These are phyloP conservation scores for Ibycter americanus DNA, from an alignment of 2,797 vertebrate species.

Conservation along the genomic window DNA sequence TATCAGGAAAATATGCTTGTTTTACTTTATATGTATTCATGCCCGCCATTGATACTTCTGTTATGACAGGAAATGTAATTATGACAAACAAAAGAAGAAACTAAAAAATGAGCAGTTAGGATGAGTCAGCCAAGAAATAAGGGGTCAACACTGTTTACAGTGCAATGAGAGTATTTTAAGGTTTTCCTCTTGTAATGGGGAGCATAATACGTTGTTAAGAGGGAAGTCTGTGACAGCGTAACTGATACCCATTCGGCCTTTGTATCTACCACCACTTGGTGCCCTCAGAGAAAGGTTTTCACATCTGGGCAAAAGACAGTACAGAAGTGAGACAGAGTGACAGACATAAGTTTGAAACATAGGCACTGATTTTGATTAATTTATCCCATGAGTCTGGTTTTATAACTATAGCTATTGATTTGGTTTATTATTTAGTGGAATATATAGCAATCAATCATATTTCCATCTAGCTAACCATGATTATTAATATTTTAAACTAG, in stretches of 20 bases:
- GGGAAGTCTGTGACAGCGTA: not conserved
- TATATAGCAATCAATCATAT: constrained; percentile 46
- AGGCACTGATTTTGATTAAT: constrained; percentile 33
- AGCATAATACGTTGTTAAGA: not conserved
- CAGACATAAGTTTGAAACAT: not conserved
- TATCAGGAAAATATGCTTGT: not conserved
- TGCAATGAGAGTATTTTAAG: not conserved
- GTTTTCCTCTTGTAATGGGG: not conserved
- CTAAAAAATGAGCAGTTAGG: not conserved
- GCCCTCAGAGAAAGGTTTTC: not conserved
- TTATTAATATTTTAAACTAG: constrained; percentile 63
- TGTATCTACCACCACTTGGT: not conserved
- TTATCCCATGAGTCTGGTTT: constrained; percentile 26
- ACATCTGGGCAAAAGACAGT: not conserved
- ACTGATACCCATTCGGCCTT: not conserved
- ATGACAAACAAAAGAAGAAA: not conserved
- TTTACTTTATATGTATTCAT: not conserved
- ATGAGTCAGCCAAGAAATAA: not conserved
- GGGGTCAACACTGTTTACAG: not conserved
- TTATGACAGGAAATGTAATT: not conserved
- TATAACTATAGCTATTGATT: constrained; percentile 48
- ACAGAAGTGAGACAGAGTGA: not conserved
- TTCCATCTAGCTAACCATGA: constrained; percentile 49
- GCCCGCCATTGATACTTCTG: not conserved
- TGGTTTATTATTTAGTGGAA: constrained; percentile 57